These are phyloP conservation scores for Aegithalos caudatus DNA, from an alignment of 2,113 vertebrate species.

Conservation along the genomic window DNA sequence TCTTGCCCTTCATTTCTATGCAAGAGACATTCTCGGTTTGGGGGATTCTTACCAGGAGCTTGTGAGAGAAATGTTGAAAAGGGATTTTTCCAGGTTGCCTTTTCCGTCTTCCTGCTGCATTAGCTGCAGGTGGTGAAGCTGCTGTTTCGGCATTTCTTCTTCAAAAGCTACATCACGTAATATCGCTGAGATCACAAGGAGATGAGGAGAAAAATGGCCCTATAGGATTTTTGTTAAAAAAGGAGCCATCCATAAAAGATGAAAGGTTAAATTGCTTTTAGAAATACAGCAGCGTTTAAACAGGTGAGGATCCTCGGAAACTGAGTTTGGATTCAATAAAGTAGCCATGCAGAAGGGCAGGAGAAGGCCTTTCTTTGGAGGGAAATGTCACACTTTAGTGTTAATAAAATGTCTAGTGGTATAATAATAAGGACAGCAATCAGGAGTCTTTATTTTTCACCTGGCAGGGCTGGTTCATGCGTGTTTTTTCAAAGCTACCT, in stretches of 20 bases:
- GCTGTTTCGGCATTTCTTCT: conserved; percentile 69
- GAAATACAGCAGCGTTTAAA: conserved; percentile 63
- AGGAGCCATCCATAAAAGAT: conserved; percentile 66
- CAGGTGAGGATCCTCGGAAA: conserved; percentile 61
- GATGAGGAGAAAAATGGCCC: conserved; percentile 66
- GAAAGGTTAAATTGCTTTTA: conserved; percentile 70
- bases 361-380: conserved; percentile 59
- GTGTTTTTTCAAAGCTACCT: conserved; percentile 62
- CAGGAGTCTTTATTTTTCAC: conserved; percentile 65
- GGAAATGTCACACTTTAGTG: conserved; percentile 62
- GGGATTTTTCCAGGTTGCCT: conserved; percentile 66
- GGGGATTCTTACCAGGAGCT: conserved; percentile 57
- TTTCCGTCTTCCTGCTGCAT: conserved; percentile 52
- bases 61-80: conserved; percentile 64
- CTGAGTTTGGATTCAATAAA: conserved; percentile 59
- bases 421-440: conserved; percentile 59
- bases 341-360: conserved; percentile 60
- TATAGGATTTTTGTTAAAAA: conserved; percentile 68
- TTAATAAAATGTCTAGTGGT: conserved; percentile 58
- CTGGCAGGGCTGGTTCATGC: conserved; percentile 45
- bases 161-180: conserved; percentile 67
- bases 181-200: conserved; percentile 66
- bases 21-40: conserved; percentile 30
- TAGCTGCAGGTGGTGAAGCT: conserved; percentile 66
- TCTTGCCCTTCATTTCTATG: conserved; percentile 45